phyloP scores from a whole-genome alignment of 2,113 vertebrate species.

The Apteryx mantelli region DNA sequence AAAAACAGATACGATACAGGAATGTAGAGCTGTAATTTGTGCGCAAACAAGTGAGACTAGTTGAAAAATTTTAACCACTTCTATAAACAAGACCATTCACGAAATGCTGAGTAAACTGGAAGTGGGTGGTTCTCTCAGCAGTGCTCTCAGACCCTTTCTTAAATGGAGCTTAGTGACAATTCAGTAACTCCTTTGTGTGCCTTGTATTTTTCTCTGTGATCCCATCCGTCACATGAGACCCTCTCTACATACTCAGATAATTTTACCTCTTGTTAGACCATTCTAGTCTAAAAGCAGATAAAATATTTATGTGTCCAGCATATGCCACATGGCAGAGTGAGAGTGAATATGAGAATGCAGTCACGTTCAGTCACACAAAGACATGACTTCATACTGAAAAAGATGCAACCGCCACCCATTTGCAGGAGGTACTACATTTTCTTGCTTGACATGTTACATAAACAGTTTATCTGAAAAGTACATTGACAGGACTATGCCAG shows the following conservation, averaged over 20 bases:
- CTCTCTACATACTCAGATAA: neutral
- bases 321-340: neutral
- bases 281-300: neutral
- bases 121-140: neutral
- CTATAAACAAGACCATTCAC: neutral
- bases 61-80: neutral
- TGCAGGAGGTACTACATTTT: neutral
- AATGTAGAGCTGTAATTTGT: neutral
- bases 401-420: neutral
- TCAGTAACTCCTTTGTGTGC: conserved; percentile 10
- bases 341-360: neutral
- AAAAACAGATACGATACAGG: neutral
- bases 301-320: neutral
- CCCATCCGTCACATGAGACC: conserved; percentile 14
- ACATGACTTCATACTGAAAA: neutral
- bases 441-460: neutral
- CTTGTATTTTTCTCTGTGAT: conserved; percentile 21
- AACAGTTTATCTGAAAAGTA: neutral
- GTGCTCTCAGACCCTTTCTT: neutral
- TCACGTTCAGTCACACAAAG: neutral
- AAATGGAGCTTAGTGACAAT: neutral
- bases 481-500: neutral
- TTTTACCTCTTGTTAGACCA: neutral
- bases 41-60: neutral
- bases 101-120: neutral